Percentiles rank a stretch among this genome's conserved stretches.
These are phyloP conservation scores for Rattus rattus DNA, from an alignment of 2,113 vertebrate species.

Conservation along the genomic window DNA sequence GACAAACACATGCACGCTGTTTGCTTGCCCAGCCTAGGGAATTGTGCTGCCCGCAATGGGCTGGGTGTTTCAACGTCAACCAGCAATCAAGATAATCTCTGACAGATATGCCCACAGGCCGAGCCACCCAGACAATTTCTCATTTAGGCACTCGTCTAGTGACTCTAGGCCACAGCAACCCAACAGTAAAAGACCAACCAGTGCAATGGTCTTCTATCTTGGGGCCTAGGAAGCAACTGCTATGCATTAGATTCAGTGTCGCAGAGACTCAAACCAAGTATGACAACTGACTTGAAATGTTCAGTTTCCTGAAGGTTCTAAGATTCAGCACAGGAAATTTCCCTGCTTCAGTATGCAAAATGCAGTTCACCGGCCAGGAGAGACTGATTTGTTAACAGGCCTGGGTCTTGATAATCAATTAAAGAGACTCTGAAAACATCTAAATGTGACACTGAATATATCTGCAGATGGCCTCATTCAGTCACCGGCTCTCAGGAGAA, in stretches of 20 bases:
- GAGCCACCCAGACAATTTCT: background rate
- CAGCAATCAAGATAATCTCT: background rate
- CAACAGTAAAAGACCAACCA: background rate
- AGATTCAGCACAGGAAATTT: conserved; percentile 24
- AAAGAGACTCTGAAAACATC: conserved; percentile 82
- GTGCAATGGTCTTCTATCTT: background rate
- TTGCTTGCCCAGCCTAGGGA: background rate
- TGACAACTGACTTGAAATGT: conserved; percentile 13
- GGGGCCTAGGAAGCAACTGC: background rate
- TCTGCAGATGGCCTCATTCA: conserved; percentile 82
- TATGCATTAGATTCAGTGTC: background rate
- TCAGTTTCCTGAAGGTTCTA: conserved; percentile 22
- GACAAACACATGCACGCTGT: too few species aligned
- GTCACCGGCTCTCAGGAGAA: conserved; percentile 74
- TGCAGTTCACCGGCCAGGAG: conserved; percentile 70
- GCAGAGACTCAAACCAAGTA: conserved; percentile 37
- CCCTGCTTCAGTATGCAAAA: conserved; percentile 68
- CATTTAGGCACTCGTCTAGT: background rate
- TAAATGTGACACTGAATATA: conserved; percentile 78
- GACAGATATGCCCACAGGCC: background rate
- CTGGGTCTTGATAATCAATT: conserved; percentile 83
- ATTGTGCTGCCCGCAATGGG: background rate
- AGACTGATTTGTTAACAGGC: conserved; percentile 79
- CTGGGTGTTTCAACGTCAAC: background rate
- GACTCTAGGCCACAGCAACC: background rate